Conservation (phyloP, 2,888 invertebrate genomes). For the Drosophila subsilvestris region DNA sequence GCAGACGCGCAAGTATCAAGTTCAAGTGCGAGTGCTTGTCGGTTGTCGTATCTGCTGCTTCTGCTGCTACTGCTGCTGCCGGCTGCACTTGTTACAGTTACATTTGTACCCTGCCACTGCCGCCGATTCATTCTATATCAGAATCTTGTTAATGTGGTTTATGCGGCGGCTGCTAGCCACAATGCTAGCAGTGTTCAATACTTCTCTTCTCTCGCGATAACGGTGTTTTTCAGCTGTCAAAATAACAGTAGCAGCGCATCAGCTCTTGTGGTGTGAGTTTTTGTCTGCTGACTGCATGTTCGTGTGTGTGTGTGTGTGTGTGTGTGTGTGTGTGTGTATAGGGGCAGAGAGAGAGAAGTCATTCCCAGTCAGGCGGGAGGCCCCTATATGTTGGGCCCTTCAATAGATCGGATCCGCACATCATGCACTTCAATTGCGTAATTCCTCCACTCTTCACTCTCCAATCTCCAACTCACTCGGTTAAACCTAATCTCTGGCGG, state of each 20-base stretch:
- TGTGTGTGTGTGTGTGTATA: constrained; percentile 21
- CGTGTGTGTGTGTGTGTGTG: constrained; percentile 21
- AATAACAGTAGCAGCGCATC: constrained; percentile 1
- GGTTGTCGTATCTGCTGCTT: neutral
- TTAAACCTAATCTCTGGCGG: constrained; percentile 46
- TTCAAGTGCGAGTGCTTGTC: constrained; percentile 22
- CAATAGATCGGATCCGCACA: neutral
- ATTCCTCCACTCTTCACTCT: neutral
- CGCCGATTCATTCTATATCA: neutral
- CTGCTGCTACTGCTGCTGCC: neutral
- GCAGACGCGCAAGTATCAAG: constrained; percentile 16
- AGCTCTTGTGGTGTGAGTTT: neutral
- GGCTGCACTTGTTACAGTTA: constrained; percentile 16
- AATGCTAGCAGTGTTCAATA: neutral
- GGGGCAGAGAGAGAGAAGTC: neutral
- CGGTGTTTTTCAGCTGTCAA: constrained; percentile 13
- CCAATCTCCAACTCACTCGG: constrained; percentile 1
- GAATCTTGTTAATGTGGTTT: neutral
- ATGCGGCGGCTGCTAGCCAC: neutral
- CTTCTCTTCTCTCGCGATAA: neutral
- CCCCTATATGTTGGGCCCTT: neutral
- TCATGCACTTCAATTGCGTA: constrained; percentile 1
- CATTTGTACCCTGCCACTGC: neutral
- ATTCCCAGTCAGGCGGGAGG: neutral
- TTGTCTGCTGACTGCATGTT: neutral